Conservation (phyloP, 2,797 vertebrate species). For the Sebastes variabilis region DNA sequence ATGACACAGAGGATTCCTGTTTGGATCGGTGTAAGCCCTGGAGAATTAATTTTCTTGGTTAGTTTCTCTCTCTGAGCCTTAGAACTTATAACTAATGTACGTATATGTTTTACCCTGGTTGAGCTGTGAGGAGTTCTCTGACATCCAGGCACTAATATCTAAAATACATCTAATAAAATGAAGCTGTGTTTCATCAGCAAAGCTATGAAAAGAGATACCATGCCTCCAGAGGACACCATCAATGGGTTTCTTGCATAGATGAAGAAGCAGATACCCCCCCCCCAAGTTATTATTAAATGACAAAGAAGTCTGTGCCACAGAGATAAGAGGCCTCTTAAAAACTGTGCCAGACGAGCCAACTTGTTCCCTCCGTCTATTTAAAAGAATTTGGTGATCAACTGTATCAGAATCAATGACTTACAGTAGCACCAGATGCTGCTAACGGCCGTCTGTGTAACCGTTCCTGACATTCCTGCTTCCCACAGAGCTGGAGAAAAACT, state of each 20-base stretch:
- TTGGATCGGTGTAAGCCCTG: not conserved
- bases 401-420: not conserved
- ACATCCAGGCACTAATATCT: not conserved
- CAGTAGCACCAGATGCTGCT: not conserved
- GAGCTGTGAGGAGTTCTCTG: not conserved
- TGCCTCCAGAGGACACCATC: not conserved
- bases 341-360: not conserved
- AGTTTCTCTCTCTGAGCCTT: not conserved
- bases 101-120: not conserved
- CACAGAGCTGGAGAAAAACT: slow-evolving; percentile 91
- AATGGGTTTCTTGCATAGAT: not conserved
- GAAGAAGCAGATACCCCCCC: not conserved
- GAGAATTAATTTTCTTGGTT: not conserved
- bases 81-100: not conserved
- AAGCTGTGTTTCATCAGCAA: not conserved
- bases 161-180: too few relatives aligned
- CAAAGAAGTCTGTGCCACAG: not conserved
- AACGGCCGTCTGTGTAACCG: not conserved
- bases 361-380: not conserved
- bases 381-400: not conserved
- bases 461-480: slow-evolving; percentile 2
- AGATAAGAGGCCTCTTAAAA: not conserved
- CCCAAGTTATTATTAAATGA: not conserved
- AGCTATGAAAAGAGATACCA: not conserved
- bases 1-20: not conserved